Conservation (phyloP, 2,888 invertebrate species). For the Lordiphosa andalusiaca region DNA sequence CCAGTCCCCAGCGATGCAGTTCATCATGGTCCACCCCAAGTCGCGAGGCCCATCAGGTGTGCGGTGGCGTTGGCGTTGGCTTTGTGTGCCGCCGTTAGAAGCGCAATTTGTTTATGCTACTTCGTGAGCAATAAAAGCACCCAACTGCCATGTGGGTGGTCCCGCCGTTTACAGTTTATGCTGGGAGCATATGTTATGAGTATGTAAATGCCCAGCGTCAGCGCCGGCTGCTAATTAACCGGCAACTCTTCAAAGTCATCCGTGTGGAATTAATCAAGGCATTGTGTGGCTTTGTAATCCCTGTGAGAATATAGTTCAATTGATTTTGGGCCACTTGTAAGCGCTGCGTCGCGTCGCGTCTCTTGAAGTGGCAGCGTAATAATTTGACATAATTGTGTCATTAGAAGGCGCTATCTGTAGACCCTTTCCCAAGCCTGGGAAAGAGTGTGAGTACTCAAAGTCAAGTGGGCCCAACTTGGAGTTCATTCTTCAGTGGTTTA, state of each 20-base stretch:
- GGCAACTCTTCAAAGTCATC: conserved; percentile 73
- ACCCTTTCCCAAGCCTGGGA: conserved; percentile 30
- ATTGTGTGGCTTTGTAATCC: conserved; percentile 59
- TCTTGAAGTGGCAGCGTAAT: conserved; percentile 48
- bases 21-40: conserved; percentile 12
- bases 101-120: conserved; percentile 71
- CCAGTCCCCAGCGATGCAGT: conserved; percentile 8
- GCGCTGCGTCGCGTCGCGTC: background rate
- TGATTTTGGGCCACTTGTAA: conserved; percentile 62
- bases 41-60: conserved; percentile 62
- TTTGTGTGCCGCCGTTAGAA: conserved; percentile 46
- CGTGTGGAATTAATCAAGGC: conserved; percentile 71
- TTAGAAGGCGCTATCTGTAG: conserved; percentile 51
- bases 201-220: conserved; percentile 32
- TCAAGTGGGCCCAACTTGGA: conserved; percentile 46
- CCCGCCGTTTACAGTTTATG: conserved; percentile 29
- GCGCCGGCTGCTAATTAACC: conserved; percentile 71
- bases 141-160: conserved; percentile 62
- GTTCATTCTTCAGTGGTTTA: conserved; percentile 20
- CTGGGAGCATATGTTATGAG: conserved; percentile 12
- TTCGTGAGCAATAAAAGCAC: conserved; percentile 71
- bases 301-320: conserved; percentile 59
- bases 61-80: conserved; percentile 71
- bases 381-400: conserved; percentile 73
- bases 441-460: conserved; percentile 52